phyloP scores from a whole-genome alignment of 2,888 invertebrate genomes.

The Brassicogethes aeneus region DNA sequence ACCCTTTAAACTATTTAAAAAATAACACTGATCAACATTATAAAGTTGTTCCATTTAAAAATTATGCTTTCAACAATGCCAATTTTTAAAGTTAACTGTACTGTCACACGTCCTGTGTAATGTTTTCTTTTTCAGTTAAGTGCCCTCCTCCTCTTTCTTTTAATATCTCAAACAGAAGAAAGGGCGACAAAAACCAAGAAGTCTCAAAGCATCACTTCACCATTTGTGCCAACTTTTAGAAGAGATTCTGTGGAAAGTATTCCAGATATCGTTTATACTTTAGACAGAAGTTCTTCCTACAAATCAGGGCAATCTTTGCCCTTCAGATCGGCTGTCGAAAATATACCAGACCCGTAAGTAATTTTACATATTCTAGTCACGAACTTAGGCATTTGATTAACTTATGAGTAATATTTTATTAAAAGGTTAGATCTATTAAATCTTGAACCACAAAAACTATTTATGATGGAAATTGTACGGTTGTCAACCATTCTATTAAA shows the following conservation, averaged over 20 bases:
- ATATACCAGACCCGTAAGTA: constrained; percentile 47
- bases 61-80: too few relatives aligned
- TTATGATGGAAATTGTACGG: too few relatives aligned
- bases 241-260: constrained; percentile 41
- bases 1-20: too few relatives aligned
- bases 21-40: too few relatives aligned
- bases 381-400: too few relatives aligned
- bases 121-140: constrained; percentile 25
- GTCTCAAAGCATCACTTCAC: constrained; percentile 28
- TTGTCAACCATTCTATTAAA: too few relatives aligned
- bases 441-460: too few relatives aligned
- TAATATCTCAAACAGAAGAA: constrained; percentile 27
- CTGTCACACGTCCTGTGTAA: too few relatives aligned
- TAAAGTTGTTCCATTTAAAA: too few relatives aligned
- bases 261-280: constrained; percentile 23
- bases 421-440: too few relatives aligned
- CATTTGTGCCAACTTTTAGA: constrained; percentile 34
- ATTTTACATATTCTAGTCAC: background rate
- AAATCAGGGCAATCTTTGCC: constrained; percentile 46
- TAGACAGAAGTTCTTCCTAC: constrained; percentile 25
- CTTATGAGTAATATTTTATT: too few relatives aligned
- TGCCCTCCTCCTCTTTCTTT: constrained; percentile 23
- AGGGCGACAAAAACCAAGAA: constrained; percentile 21
- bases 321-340: constrained; percentile 69
- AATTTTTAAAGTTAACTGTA: too few relatives aligned